Evolutionary conservation across 2,797 vertebrate species (phyloP), one percentile per base, ranked within the genome.

Genomic region (Premnoplex brunnescens): DNA sequence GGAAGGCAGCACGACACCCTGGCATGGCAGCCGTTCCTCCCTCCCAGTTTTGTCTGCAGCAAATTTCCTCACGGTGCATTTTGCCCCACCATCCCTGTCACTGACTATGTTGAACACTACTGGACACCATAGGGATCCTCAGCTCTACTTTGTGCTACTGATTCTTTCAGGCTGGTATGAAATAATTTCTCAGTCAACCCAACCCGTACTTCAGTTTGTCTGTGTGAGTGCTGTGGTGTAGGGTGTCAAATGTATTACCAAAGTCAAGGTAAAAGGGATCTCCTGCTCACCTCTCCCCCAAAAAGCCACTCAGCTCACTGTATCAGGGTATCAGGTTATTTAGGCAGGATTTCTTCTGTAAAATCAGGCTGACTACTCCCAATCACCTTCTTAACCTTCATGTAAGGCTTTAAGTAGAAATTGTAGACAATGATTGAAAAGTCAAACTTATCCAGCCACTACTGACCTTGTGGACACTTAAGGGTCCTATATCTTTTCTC

Each of bases 81-180:
- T 64, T 43, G 9, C 56, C 58, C 43, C 44, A 23, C 30, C 23
- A 14, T 7, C 18, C 54, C 32, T 30, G n/a, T 23, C 39, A 34
- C 2, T 37, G 41, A 37, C 12, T 23, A 1, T 6, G 1, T 23
- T 13, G 68, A 34, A 39, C 7, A 4, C 7, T 26, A 4, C 28
- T 58, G 36, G 32, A 36, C 36, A 24, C 2, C 20, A 2, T 3
- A 37, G 2, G 16, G 28, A 24, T 41, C 22, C 32, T 1, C 30
- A 46, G 23, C 18, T 63, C 37, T 52, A 18, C 43, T 49, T 62
- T 27, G 18, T 44, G 22, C 28, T 34, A 36, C 17, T 54, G 34
- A 36, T 74, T 74, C 28, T 77, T 75, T 58, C 28, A 67, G 58
- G 32, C 7, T 14, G 23, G 14, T 28, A n/a, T 17, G n/a, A 71